These are phyloP conservation scores for Cerastoderma edule DNA, from an alignment of 2,888 invertebrate genomes.

Conservation along the genomic window DNA sequence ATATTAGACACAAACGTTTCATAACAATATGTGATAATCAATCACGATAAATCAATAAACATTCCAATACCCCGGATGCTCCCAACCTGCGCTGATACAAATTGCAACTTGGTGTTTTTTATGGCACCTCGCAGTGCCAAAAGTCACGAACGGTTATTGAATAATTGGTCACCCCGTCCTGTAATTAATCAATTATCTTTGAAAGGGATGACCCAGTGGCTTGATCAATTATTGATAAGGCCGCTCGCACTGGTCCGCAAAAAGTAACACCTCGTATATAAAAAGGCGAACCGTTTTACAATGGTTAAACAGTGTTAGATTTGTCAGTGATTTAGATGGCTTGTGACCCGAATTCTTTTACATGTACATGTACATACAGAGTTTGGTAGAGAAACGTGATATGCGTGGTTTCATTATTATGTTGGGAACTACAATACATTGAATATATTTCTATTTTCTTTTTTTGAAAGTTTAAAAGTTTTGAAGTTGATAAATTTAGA, in stretches of 20 bases:
- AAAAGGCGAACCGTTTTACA: too few species aligned
- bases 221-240: not conserved
- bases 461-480: too few species aligned
- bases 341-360: too few species aligned
- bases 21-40: not conserved
- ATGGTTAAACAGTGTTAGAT: too few species aligned
- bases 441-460: too few species aligned
- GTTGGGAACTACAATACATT: too few species aligned
- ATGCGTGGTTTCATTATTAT: too few species aligned
- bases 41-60: not conserved
- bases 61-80: not conserved
- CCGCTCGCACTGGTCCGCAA: not conserved
- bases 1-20: not conserved
- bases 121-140: not conserved
- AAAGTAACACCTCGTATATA: not conserved
- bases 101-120: constrained; percentile 11
- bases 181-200: constrained; percentile 7
- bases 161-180: not conserved
- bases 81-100: constrained; percentile 4
- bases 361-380: too few species aligned
- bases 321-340: too few species aligned
- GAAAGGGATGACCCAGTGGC: constrained; percentile 3
- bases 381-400: too few species aligned
- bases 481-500: too few species aligned
- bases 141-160: not conserved